Conservation (phyloP, 1,140 invertebrate genomes). For the Caenorhabditis remanei region DNA sequence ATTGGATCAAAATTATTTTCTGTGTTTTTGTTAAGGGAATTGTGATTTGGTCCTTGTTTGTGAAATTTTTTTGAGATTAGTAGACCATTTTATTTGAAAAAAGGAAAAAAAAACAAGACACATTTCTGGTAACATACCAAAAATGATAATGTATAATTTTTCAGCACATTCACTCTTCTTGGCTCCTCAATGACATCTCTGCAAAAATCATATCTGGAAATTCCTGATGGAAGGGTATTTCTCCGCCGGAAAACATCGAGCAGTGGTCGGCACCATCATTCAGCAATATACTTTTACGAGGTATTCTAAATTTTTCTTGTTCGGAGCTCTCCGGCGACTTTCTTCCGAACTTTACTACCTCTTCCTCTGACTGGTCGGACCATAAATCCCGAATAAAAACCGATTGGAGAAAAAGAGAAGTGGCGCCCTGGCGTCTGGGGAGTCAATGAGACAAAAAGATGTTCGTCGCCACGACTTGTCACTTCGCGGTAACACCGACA, state of each 20-base stretch:
- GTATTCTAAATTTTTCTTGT: slow-evolving; percentile 20
- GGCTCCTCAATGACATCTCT: slow-evolving; percentile 34
- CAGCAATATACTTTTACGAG: slow-evolving; percentile 49
- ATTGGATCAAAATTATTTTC: no score
- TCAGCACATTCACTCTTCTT: slow-evolving; percentile 17
- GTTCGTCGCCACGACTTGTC: slow-evolving; percentile 44
- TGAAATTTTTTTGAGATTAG: not conserved
- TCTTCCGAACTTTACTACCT: slow-evolving; percentile 37
- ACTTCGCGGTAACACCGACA: slow-evolving; percentile 44
- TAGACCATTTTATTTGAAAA: no score
- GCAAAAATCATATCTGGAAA: slow-evolving; percentile 47
- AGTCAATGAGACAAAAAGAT: slow-evolving; percentile 36
- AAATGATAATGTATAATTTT: not conserved
- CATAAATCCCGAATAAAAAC: slow-evolving; percentile 9
- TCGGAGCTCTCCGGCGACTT: not conserved
- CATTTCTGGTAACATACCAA: not conserved
- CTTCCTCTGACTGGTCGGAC: not conserved
- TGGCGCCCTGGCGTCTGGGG: not conserved
- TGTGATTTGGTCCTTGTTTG: no score
- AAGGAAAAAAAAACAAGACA: no score
- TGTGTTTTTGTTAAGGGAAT: no score
- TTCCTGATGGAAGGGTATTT: slow-evolving; percentile 44
- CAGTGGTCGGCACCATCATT: slow-evolving; percentile 54
- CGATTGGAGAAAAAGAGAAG: not conserved
- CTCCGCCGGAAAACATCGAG: slow-evolving; percentile 49